Evolutionary conservation across 2,113 vertebrate species (phyloP).

Genomic region (Calyptommatus sinebrachiatus): DNA sequence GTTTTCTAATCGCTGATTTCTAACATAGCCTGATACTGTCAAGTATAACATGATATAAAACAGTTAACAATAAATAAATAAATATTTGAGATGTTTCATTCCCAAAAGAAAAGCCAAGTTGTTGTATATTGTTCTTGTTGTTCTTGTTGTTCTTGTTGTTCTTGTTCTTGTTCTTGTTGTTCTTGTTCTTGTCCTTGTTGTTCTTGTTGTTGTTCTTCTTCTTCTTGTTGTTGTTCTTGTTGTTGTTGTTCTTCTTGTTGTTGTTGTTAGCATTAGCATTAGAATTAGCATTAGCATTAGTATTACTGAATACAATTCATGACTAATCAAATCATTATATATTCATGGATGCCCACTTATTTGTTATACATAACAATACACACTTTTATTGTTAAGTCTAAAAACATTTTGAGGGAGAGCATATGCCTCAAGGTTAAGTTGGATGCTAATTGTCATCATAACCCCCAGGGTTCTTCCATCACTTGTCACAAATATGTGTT

Average conservation of each 20-base stretch:
- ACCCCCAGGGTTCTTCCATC: slow-evolving; percentile 37
- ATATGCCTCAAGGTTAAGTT: slow-evolving; percentile 41
- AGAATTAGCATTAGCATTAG: too few species aligned
- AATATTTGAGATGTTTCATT: background rate
- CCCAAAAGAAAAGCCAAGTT: background rate
- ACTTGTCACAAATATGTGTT: slow-evolving; percentile 34
- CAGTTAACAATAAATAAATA: background rate
- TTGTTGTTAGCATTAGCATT: too few species aligned
- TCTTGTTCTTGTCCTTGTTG: too few species aligned
- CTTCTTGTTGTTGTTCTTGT: too few species aligned
- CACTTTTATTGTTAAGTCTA: slow-evolving; percentile 34
- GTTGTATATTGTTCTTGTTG: too few species aligned
- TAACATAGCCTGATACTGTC: background rate
- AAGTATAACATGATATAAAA: background rate
- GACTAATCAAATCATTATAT: slow-evolving; percentile 34
- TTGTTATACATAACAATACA: slow-evolving; percentile 6
- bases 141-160: too few species aligned
- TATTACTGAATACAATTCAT: slow-evolving; percentile 12
- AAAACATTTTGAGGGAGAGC: slow-evolving; percentile 38
- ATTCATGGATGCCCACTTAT: slow-evolving; percentile 16
- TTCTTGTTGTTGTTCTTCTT: too few species aligned
- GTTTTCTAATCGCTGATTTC: background rate
- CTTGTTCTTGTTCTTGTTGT: too few species aligned
- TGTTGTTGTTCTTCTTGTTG: too few species aligned
- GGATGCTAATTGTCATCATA: slow-evolving; percentile 41